phyloP scores from a whole-genome alignment of 2,113 vertebrate genomes.

The Rhinolophus ferrumequinum region DNA sequence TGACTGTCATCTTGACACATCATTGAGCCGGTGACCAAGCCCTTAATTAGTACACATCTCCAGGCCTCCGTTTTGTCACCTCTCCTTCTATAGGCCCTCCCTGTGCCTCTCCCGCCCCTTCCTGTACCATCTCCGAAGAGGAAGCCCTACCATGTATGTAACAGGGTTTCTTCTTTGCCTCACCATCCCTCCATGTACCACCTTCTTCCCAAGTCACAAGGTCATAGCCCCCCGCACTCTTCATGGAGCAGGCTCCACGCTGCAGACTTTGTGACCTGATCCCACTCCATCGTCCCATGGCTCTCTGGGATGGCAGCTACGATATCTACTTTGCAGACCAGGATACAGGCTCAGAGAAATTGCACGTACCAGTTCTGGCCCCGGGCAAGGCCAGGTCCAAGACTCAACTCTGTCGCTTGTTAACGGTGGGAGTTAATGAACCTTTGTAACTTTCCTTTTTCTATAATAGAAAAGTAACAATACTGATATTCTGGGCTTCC shows the following conservation, averaged over 20 bases:
- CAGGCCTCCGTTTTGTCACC: slow-evolving; percentile 84
- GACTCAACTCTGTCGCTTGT: not conserved
- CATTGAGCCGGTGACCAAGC: slow-evolving; percentile 91
- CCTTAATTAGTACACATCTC: slow-evolving; percentile 95
- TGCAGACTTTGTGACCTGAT: accelerated
- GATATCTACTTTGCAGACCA: not conserved
- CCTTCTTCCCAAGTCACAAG: not conserved
- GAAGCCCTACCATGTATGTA: not conserved
- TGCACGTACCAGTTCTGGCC: not conserved
- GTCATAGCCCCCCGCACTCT: not conserved
- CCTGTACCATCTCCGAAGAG: not conserved
- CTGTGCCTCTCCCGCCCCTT: not conserved
- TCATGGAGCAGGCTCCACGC: accelerated
- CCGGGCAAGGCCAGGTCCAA: not conserved
- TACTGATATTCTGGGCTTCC: not conserved
- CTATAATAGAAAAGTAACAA: not conserved
- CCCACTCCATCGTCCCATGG: accelerated
- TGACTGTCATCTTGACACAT: slow-evolving; percentile 98
- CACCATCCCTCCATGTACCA: accelerated
- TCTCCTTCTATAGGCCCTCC: slow-evolving; percentile 10
- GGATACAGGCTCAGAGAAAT: not conserved
- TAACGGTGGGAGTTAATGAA: not conserved
- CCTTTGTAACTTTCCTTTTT: not conserved
- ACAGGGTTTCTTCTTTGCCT: not conserved
- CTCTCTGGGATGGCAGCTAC: not conserved